phyloP scores from a whole-genome alignment of 2,888 invertebrate species.

The Machimus atricapillus region DNA sequence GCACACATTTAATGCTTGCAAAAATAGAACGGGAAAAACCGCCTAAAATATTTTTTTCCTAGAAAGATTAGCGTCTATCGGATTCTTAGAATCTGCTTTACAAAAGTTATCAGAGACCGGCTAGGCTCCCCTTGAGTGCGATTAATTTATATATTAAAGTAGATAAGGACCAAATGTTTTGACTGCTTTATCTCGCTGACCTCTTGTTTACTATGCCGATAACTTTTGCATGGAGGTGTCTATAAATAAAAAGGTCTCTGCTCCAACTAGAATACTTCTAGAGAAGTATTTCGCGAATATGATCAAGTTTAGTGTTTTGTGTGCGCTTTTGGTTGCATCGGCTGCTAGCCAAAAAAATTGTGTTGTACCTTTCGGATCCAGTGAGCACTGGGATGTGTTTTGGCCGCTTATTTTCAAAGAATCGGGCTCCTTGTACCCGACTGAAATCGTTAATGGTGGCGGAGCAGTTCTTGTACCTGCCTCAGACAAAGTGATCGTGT shows the following conservation, averaged over 20 bases:
- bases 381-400: slow-evolving; percentile 47
- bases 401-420: slow-evolving; percentile 49
- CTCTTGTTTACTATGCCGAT: neutral
- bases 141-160: neutral
- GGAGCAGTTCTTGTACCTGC: slow-evolving; percentile 8
- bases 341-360: slow-evolving; percentile 31
- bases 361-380: slow-evolving; percentile 48
- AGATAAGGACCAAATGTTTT: neutral
- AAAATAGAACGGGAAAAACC: neutral
- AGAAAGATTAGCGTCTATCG: neutral
- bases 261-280: neutral
- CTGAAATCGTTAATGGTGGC: slow-evolving; percentile 12
- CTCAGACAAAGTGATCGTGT: slow-evolving; percentile 3
- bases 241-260: neutral
- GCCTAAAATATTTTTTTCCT: neutral
- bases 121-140: neutral
- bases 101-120: neutral
- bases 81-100: neutral
- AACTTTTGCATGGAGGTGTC: neutral
- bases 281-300: neutral
- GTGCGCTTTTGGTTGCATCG: neutral
- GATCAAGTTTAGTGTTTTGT: neutral
- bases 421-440: slow-evolving; percentile 47
- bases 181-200: neutral
- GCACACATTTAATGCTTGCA: neutral